These are phyloP conservation scores for Sinelater perroti DNA, from an alignment of 2,888 invertebrate species.

Conservation along the genomic window DNA sequence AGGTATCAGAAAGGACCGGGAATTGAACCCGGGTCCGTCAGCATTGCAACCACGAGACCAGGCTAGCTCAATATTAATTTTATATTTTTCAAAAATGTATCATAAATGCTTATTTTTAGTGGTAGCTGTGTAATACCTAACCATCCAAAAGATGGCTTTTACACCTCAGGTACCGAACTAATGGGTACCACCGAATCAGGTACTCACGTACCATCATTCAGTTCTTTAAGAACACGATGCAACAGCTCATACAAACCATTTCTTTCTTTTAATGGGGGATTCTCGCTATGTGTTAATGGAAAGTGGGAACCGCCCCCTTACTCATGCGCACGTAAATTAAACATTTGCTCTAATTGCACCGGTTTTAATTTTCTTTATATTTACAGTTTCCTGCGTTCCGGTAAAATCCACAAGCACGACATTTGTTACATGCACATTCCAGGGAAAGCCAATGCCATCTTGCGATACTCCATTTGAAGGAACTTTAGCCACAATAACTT, in stretches of 20 bases:
- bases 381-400: background rate
- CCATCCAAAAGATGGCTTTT: slow-evolving; percentile 46
- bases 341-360: background rate
- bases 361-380: too few species aligned
- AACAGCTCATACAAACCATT: background rate
- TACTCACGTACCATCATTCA: slow-evolving; percentile 32
- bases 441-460: too few species aligned
- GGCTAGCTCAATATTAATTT: too few species aligned
- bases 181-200: slow-evolving; percentile 31
- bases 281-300: slow-evolving; percentile 9
- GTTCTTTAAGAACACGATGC: slow-evolving; percentile 44
- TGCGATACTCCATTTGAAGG: slow-evolving; percentile 41
- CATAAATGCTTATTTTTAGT: too few species aligned
- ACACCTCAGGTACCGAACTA: slow-evolving; percentile 28
- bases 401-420: too few species aligned
- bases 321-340: slow-evolving; percentile 21
- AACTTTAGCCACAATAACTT: slow-evolving; percentile 44
- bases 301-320: slow-evolving; percentile 5
- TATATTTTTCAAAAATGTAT: too few species aligned
- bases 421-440: slow-evolving; percentile 17
- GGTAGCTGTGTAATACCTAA: slow-evolving; percentile 42
- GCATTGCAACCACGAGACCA: too few species aligned
- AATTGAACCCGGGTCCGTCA: too few species aligned
- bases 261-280: background rate
- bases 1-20: too few species aligned